Conservation (phyloP, 1,140 invertebrate genomes). For the Drosophila ambigua region DNA sequence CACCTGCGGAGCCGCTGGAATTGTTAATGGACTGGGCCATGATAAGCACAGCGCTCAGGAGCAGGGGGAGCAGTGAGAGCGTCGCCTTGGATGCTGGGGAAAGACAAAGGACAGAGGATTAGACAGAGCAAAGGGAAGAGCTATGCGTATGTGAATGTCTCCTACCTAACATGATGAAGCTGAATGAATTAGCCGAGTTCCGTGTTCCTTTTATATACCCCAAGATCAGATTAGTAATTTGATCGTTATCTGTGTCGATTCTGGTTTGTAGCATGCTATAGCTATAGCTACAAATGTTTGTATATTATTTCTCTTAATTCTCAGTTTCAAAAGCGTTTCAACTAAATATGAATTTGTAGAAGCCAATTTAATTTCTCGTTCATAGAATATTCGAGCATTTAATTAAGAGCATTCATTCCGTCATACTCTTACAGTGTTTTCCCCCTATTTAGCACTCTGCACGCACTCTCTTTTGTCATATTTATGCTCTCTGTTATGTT, state of each 20-base stretch:
- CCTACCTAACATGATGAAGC: conserved; percentile 31
- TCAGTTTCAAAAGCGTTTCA: too few relatives aligned
- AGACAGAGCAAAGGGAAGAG: not conserved
- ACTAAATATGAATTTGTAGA: too few relatives aligned
- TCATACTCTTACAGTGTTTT: not conserved
- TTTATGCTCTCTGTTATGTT: not conserved
- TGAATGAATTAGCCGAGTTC: conserved; percentile 1
- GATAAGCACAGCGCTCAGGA: conserved; percentile 10
- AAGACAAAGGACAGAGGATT: not conserved
- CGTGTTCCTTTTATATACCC: too few relatives aligned
- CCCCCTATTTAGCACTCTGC: conserved; percentile 1
- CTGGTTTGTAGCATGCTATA: too few relatives aligned
- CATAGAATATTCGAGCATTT: too few relatives aligned
- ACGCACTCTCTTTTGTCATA: not conserved
- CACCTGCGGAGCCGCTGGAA: conserved; percentile 4
- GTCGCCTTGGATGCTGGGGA: not conserved
- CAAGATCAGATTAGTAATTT: too few relatives aligned
- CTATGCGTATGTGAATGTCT: not conserved
- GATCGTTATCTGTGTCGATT: too few relatives aligned
- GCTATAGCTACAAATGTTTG: too few relatives aligned
- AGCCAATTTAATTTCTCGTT: conserved; percentile 9
- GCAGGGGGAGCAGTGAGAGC: conserved; percentile 14
- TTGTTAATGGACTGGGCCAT: conserved; percentile 19
- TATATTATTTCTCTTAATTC: too few relatives aligned
- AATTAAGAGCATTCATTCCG: too few relatives aligned